Evolutionary conservation across 2,888 invertebrate species (phyloP).

Genomic region (Poecilus cupreus): DNA sequence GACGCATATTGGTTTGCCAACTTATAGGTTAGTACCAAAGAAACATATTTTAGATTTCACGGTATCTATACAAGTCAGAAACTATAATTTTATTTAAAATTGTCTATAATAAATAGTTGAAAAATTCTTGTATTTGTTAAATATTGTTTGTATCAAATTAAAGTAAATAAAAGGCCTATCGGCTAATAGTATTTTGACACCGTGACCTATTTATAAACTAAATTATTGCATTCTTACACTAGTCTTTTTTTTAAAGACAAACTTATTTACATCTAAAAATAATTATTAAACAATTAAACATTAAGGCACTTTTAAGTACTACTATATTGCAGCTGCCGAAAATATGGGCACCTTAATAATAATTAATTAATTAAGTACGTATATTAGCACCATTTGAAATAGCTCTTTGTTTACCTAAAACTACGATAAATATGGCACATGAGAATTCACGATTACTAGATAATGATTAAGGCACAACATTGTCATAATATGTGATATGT

Average conservation of each 20-base stretch:
- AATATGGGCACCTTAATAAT: slow-evolving; percentile 37
- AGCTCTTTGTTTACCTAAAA: slow-evolving; percentile 59
- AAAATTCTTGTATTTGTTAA: background rate
- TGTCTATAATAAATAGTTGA: background rate
- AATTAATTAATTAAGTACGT: slow-evolving; percentile 44
- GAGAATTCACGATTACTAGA: slow-evolving; percentile 13
- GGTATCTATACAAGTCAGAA: background rate
- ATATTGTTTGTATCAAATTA: slow-evolving; percentile 59
- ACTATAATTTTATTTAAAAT: background rate
- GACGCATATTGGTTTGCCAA: too few species aligned
- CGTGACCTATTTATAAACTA: background rate
- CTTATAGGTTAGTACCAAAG: too few species aligned
- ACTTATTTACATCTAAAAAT: background rate
- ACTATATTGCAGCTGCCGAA: slow-evolving; percentile 47
- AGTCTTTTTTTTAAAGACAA: slow-evolving; percentile 51
- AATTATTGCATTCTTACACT: slow-evolving; percentile 14
- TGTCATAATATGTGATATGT: background rate
- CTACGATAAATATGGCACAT: slow-evolving; percentile 27
- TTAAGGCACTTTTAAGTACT: slow-evolving; percentile 37
- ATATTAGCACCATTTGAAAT: slow-evolving; percentile 64
- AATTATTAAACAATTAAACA: background rate
- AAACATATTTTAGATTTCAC: too few species aligned
- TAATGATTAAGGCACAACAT: background rate
- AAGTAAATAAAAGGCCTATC: slow-evolving; percentile 66
- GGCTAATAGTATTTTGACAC: slow-evolving; percentile 69